Evolutionary conservation across 2,797 vertebrate genomes (phyloP), one percentile per base, ranked within the genome.

Genomic region (Acomys russatus): DNA sequence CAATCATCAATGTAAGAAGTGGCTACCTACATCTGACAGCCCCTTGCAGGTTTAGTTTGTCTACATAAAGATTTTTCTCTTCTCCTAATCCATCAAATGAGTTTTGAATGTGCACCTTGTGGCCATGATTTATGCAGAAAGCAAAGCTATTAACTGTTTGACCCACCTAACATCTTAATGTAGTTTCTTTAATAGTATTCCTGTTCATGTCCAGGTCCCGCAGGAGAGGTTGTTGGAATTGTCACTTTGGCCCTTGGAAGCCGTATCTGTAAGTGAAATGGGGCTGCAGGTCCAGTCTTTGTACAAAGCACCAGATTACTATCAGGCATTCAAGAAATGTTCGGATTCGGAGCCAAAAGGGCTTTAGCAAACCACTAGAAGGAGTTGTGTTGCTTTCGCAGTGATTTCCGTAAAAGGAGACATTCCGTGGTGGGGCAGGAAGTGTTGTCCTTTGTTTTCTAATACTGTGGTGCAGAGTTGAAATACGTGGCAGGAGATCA

Each of bases 41-140:
- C 88, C 73, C 44, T 44, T 90, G 10, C 85, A 6, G 82, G 12
- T 93, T 83, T 78, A 54, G 70, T 59, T 59, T 86, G 10, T 90
- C 87, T 78, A 73, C 66, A 93, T 86, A 88, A 61, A 59, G 79
- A 56, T 70, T 86, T 10, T 90, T 86, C 54, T 68, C 76, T 85
- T 86, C 18, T 91, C 94, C 84, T 95, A 89, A 96, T 96, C 94
- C 92, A 85, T 88, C 83, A 96, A 96, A 91, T 49, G 92, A 96
- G 77, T 95, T 97, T 96, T 96, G 97, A 98, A 97, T 77, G 86
- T 96, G n/a, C 71, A 96, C 78, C 89, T 18, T 44, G 87, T 71
- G 64, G 49, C 64, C 92, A 91, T 89, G 66, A 92, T 93, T 97
- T 95, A 92, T 91, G 85, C 59, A 68, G 63, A 91, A 92, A 90